A percentile compares a stretch with the other conserved stretches of the same genome.
Evolutionary conservation across 2,888 invertebrate genomes (phyloP).

Genomic region (Augochlorella aurata): DNA sequence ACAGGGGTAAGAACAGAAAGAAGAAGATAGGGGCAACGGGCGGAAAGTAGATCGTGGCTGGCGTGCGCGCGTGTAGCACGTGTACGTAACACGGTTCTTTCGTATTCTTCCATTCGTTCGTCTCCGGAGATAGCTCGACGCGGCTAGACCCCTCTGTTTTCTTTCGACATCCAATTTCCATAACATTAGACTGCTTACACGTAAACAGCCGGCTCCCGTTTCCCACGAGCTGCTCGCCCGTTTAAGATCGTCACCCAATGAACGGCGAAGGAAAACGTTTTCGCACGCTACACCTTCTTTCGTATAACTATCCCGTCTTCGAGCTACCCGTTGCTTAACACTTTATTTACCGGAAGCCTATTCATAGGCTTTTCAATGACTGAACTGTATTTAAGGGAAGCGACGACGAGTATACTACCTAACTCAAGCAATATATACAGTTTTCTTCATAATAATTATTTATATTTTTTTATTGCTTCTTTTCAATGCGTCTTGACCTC

Average conservation of each 20-base stretch:
- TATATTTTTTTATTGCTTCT: too few species aligned
- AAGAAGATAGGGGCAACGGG: constrained; percentile 34
- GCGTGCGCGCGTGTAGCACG: not conserved
- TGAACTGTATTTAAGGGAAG: too few species aligned
- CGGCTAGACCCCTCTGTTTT: constrained; percentile 70
- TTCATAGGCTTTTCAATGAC: too few species aligned
- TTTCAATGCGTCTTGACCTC: too few species aligned
- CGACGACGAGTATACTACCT: too few species aligned
- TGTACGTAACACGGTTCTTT: constrained; percentile 16
- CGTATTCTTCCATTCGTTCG: constrained; percentile 45
- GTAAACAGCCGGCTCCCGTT: constrained; percentile 65
- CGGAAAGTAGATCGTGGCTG: constrained; percentile 21
- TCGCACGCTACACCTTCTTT: constrained; percentile 8
- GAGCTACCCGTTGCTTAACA: not conserved
- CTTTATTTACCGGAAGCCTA: not conserved
- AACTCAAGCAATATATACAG: too few species aligned
- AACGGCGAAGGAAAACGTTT: constrained; percentile 30
- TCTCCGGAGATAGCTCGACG: constrained; percentile 61
- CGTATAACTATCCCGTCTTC: constrained; percentile 21
- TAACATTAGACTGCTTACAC: constrained; percentile 76
- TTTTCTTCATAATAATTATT: too few species aligned
- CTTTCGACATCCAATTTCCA: constrained; percentile 79
- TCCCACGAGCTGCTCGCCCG: constrained; percentile 41
- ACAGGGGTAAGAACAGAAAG: not conserved
- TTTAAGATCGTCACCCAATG: constrained; percentile 55